Base-by-base conservation (phyloP, 2,888 invertebrate genomes). In the Teleiodes luculella region DNA sequence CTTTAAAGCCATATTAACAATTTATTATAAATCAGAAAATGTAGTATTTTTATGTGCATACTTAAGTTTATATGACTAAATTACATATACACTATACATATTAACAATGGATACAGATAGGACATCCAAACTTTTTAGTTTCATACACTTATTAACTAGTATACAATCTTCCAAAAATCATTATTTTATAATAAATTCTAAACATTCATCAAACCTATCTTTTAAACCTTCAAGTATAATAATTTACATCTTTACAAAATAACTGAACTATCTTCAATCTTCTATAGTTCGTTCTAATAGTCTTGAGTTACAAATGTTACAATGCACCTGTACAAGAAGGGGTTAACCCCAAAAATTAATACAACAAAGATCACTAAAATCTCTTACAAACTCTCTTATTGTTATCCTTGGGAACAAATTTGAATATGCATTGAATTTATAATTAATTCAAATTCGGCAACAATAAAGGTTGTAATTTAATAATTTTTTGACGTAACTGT, bases 401-500 rank as follows among this genome's bases (percentile, higher is more conserved):
- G 50, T 56, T 37, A 47, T 58, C 64, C 70, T 66, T 71, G 70
- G 70, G 72, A 73, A 71, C 63, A 54, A 63, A 72, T 70, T 68
- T 69, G 63, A 71, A 66, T 70, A 68, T 68, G 64, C 63, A 72
- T 72, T 66, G 68, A 63, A 56, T 50, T 60, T 56, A 64, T 74
- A 72, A 73, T 72, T 72, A 74, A 72, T 75, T 74, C 68, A 74
- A 72, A 75, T 70, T 63, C 58, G 30, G 52, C 53, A 18, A 74
- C 75, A 75, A 74, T 66, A 51, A 55, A 47, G 47, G 36, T 57
- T 60, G 66, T 70, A 70, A 73, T 74, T 70, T 66, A 66, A 72
- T 70, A 69, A 72, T 70, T 66, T 66, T 56, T 77, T 67, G 66
- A 55, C 50, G 49, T 61, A 62, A 61, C 60, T 58, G 61, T 59